A percentile compares a stretch with the other conserved stretches of the same genome.
phyloP scores from a whole-genome alignment of 2,113 vertebrate species.

The Platycercus adscitus region DNA sequence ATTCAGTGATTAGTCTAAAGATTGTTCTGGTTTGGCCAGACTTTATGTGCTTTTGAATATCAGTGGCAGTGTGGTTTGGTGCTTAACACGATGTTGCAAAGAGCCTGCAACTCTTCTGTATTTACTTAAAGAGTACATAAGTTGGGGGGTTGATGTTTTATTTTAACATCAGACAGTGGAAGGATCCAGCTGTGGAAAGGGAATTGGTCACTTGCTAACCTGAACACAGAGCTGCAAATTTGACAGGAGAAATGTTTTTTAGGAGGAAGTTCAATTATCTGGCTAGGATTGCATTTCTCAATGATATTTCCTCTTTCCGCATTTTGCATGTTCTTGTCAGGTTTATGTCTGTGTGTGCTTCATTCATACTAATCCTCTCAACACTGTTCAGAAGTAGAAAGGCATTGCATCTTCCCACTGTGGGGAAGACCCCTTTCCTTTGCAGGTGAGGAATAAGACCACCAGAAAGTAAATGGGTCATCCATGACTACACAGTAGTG shows the following conservation, averaged over 20 bases:
- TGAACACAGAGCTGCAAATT: neutral
- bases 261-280: neutral
- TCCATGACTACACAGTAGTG: neutral
- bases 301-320: neutral
- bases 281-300: neutral
- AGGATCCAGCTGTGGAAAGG: neutral
- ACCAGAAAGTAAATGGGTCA: neutral
- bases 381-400: neutral
- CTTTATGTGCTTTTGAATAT: fast-evolving
- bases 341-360: fast-evolving
- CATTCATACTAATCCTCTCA: neutral
- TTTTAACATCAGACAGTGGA: neutral
- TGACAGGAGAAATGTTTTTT: neutral
- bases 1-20: neutral
- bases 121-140: neutral
- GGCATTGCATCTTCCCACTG: neutral
- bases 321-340: neutral
- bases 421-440: neutral
- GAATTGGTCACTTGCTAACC: neutral
- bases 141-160: neutral
- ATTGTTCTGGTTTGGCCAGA: neutral
- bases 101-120: neutral
- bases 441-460: neutral
- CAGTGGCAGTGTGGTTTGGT: neutral
- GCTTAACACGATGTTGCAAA: neutral